Conservation (phyloP, 2,888 invertebrate species). For the Tryphoninae sp. region DNA sequence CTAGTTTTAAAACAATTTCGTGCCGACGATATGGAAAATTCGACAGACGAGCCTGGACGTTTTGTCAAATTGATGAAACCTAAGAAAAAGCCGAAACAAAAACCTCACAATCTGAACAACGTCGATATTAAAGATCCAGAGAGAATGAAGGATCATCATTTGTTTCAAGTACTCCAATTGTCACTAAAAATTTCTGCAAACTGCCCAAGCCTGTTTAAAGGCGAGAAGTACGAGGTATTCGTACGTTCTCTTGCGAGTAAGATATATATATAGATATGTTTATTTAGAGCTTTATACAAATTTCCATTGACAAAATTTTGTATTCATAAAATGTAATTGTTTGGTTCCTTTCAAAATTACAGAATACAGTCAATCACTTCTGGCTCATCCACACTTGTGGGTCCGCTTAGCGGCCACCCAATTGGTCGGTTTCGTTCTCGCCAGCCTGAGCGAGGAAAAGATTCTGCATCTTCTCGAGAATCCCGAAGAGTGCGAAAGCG, state of each 20-base stretch:
- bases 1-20: conserved; percentile 81
- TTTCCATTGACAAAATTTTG: conserved; percentile 17
- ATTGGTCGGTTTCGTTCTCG: conserved; percentile 88
- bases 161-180: conserved; percentile 89
- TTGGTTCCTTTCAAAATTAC: conserved; percentile 79
- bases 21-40: conserved; percentile 65
- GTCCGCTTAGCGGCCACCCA: conserved; percentile 90
- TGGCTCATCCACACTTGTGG: conserved; percentile 94
- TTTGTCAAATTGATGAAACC: conserved; percentile 72
- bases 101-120: conserved; percentile 51
- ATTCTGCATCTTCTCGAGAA: conserved; percentile 78
- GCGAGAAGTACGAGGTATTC: conserved; percentile 82
- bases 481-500: conserved; percentile 78
- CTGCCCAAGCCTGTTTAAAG: conserved; percentile 85
- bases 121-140: conserved; percentile 84
- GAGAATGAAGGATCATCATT: conserved; percentile 87
- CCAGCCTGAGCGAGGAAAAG: conserved; percentile 84
- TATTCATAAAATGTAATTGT: neutral
- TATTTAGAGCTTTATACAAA: neutral
- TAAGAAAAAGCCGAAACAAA: conserved; percentile 36
- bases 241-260: conserved; percentile 80
- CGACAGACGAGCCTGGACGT: conserved; percentile 73
- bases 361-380: conserved; percentile 86
- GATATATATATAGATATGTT: neutral
- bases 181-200: conserved; percentile 86